Evolutionary conservation across 2,113 vertebrate genomes (phyloP), one percentile per base, ranked within the genome.

Genomic region (Perca flavescens): DNA sequence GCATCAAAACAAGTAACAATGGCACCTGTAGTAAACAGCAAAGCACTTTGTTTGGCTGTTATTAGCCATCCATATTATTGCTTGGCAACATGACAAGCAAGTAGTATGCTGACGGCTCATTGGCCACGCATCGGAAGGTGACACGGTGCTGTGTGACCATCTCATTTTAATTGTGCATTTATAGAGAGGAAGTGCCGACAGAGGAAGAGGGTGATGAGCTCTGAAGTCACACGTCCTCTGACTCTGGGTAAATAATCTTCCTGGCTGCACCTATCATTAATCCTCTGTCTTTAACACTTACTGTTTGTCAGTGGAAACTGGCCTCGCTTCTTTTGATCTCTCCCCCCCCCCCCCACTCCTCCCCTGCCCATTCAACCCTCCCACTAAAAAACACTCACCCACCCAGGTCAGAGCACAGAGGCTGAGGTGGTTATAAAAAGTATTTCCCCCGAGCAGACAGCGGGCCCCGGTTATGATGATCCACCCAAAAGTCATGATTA

Each of bases 131-230:
- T 78, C 6, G 0, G 77, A 73, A 74, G 82, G 85, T 52, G 84
- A 89, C 77, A 22, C 79, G 11, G 19, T 7, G 25, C 50, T 82
- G 89, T 82, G 91, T 92, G 89, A 93, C 81, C 83, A 57, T 90
- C 91, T 93, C 90, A 93, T 94, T 94, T 94, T 90, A 93, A 94
- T 94, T 94, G 93, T 94, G 91, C 90, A 94, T 94, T 93, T 92
- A 84, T 85, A 93, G 91, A 86, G 82, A 86, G 93, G 91, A 93
- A 93, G 88, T 89, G 90, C 17, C 57, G 62, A 6, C 52, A 8
- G 82, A 86, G 92, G 88, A 90, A 89, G 85, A 91, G 58, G 83
- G 83, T 86, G 91, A 91, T 56, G 88, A 88, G 88, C 77, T 86
- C 91, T 66, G 60, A 80, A 73, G 87, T 93, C 91, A 90, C 93